Evolutionary conservation across 2,797 vertebrate species (phyloP).

Genomic region (Pantherophis vulpinus): DNA sequence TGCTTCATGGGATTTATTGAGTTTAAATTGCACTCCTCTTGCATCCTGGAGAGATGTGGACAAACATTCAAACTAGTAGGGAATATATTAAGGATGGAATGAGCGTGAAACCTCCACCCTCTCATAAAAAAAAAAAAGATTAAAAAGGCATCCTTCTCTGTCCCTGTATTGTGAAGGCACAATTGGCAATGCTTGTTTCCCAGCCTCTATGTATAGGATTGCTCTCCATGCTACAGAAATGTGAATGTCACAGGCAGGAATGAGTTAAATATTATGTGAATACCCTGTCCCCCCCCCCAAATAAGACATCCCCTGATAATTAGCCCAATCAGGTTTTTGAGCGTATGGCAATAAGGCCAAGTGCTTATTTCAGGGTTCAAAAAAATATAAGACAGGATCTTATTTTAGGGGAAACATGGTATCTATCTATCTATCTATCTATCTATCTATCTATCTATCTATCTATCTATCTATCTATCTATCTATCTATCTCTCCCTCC

Average conservation of each 20-base stretch:
- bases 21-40: too few species aligned
- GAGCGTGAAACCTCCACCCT: not conserved
- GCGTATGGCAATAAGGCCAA: too few species aligned
- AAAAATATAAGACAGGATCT: too few species aligned
- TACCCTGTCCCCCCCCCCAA: too few species aligned
- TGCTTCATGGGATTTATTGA: not conserved
- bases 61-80: not conserved
- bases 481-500: too few species aligned
- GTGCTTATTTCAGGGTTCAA: too few species aligned
- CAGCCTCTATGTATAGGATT: not conserved
- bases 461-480: too few species aligned
- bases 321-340: too few species aligned
- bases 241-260: not conserved
- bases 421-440: too few species aligned
- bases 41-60: not conserved
- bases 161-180: not conserved
- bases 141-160: not conserved
- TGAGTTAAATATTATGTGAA: not conserved
- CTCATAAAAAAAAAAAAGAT: not conserved
- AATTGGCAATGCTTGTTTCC: not conserved
- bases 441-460: too few species aligned
- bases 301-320: too few species aligned
- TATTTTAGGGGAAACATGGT: too few species aligned
- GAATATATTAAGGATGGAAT: not conserved
- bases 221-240: not conserved